A percentile compares a stretch with the other conserved stretches of the same genome.
Evolutionary conservation across 1,140 invertebrate species (phyloP).

Genomic region (Tetramorium simillimum): DNA sequence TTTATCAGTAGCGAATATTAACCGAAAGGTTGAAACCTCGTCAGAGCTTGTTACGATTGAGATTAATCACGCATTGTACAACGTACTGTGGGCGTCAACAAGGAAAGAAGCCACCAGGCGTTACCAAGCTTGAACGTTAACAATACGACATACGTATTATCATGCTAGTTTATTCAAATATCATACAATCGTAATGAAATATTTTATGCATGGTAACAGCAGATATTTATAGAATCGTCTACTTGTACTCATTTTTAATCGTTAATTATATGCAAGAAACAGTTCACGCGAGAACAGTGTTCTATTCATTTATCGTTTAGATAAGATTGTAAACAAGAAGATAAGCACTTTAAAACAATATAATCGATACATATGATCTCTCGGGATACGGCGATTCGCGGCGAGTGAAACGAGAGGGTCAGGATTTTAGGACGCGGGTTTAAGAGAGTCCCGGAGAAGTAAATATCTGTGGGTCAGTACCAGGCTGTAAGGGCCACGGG

Average conservation of each 20-base stretch:
- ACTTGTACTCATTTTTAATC: background rate
- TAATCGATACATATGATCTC: background rate
- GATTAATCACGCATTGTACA: conserved; percentile 66
- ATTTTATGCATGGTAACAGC: background rate
- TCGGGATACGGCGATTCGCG: background rate
- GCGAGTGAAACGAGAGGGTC: background rate
- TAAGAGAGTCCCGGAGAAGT: conserved; percentile 45
- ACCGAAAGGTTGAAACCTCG: conserved; percentile 45
- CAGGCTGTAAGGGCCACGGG: conserved; percentile 32
- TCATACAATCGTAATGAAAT: conserved; percentile 1
- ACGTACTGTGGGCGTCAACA: conserved; percentile 62
- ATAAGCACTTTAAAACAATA: background rate
- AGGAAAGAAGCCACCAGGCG: conserved; percentile 67
- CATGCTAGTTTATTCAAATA: background rate
- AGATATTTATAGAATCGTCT: background rate
- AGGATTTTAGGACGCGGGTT: conserved; percentile 9
- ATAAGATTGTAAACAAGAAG: background rate
- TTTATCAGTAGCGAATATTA: conserved; percentile 31
- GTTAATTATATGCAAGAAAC: background rate
- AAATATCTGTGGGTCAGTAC: conserved; percentile 50
- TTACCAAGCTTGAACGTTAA: conserved; percentile 52
- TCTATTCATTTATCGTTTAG: background rate
- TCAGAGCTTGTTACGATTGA: conserved; percentile 52
- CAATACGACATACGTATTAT: conserved; percentile 49
- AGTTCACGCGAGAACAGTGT: background rate